These are phyloP conservation scores for Leucophenga varia DNA, from an alignment of 1,140 invertebrate species.

Conservation along the genomic window DNA sequence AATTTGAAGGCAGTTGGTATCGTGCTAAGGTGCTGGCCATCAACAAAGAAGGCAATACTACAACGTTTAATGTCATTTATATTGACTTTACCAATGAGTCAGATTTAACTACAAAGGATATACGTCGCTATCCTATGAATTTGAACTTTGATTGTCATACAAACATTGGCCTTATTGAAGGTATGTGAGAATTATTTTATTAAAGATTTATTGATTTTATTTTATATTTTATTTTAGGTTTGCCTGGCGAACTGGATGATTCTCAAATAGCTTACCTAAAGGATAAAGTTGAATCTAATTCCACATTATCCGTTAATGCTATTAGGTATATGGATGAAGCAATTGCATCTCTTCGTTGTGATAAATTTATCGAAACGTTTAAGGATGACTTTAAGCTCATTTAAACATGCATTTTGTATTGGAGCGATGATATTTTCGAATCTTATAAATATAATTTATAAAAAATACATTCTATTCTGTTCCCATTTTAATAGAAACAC, in stretches of 20 bases:
- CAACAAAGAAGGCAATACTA: background rate
- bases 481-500: too few relatives aligned
- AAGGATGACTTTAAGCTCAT: too few relatives aligned
- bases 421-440: too few relatives aligned
- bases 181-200: background rate
- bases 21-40: constrained; percentile 12
- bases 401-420: too few relatives aligned
- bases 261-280: constrained; percentile 2
- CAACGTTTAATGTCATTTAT: constrained; percentile 8
- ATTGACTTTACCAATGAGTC: constrained; percentile 16
- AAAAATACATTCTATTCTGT: too few relatives aligned
- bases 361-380: too few relatives aligned
- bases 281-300: too few relatives aligned
- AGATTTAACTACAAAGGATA: constrained; percentile 1
- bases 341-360: too few relatives aligned
- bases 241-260: constrained; percentile 4
- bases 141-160: constrained; percentile 4
- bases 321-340: too few relatives aligned
- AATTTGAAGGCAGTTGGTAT: constrained; percentile 13
- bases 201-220: background rate
- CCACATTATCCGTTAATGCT: too few relatives aligned
- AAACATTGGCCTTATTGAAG: constrained; percentile 12
- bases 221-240: too few relatives aligned
- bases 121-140: constrained; percentile 10
- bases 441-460: too few relatives aligned